Percentiles rank a stretch among this genome's conserved stretches.
These are phyloP conservation scores for Ceyx erithaca DNA, from an alignment of 2,797 vertebrate species.

Conservation along the genomic window DNA sequence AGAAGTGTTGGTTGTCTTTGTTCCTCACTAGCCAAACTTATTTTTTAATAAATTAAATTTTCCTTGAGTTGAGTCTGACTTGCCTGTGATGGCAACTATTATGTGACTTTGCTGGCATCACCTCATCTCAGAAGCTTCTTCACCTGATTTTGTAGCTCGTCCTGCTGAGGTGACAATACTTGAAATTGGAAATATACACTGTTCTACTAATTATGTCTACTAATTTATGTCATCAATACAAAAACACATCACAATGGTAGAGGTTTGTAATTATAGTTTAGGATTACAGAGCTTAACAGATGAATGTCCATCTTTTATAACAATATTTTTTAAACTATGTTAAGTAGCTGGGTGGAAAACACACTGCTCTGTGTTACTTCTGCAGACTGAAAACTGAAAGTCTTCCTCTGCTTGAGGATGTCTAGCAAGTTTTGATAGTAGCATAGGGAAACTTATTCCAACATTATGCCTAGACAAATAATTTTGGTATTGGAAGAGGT, in stretches of 20 bases:
- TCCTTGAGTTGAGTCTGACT: background rate
- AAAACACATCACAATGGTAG: background rate
- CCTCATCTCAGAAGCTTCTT: background rate
- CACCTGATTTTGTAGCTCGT: background rate
- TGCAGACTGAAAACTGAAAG: background rate
- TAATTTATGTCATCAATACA: background rate
- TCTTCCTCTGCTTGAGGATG: background rate
- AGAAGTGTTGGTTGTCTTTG: background rate
- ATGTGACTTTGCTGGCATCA: background rate
- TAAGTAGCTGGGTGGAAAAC: background rate
- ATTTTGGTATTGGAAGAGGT: background rate
- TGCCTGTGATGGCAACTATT: background rate
- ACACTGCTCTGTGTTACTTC: background rate
- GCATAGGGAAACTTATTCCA: background rate
- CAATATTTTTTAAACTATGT: background rate
- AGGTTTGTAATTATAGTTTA: background rate
- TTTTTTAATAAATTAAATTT: background rate
- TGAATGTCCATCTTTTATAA: background rate
- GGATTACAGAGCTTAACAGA: background rate
- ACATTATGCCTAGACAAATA: background rate
- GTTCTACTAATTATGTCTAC: background rate
- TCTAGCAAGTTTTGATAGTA: background rate
- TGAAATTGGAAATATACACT: background rate
- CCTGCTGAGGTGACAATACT: background rate
- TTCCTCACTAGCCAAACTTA: background rate